Conservation (phyloP, 92 coral and sea anemone genomes). For the Diadumene lineata region DNA sequence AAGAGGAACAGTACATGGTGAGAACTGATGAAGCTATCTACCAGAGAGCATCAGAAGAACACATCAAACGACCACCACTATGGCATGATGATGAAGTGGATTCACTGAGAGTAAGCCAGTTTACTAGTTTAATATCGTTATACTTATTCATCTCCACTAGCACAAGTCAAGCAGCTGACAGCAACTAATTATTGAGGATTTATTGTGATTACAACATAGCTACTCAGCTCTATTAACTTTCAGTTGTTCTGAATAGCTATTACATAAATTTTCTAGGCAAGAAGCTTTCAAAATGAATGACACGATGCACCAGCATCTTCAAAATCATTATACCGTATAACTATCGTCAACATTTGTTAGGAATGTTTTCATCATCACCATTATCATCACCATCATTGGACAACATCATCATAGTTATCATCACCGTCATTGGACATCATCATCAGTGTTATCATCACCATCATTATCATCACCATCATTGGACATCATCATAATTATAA, state of each 20-base stretch:
- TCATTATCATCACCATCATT: constrained; percentile 1
- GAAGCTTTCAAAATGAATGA: too few species aligned
- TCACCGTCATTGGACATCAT: constrained; percentile 28
- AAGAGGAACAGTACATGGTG: constrained; percentile 95
- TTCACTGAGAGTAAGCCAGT: constrained; percentile 82
- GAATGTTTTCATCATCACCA: not conserved
- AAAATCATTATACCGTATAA: not conserved
- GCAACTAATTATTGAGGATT: too few species aligned
- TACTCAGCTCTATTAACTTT: too few species aligned
- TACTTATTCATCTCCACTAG: too few species aligned
- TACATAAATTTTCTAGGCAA: too few species aligned
- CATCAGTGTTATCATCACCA: not conserved
- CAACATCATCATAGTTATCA: not conserved
- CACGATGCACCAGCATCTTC: too few species aligned
- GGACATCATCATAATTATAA: not conserved
- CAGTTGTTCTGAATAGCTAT: too few species aligned
- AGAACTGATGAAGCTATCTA: constrained; percentile 94
- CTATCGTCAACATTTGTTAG: too few species aligned
- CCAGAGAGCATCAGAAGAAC: constrained; percentile 91
- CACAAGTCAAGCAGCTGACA: too few species aligned
- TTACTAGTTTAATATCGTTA: too few species aligned
- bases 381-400: not conserved
- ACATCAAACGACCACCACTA: constrained; percentile 82
- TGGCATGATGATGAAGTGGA: constrained; percentile 95
- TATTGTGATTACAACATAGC: too few species aligned